These are phyloP conservation scores for Monochamus saltuarius DNA, from an alignment of 1,140 invertebrate species.

Conservation along the genomic window DNA sequence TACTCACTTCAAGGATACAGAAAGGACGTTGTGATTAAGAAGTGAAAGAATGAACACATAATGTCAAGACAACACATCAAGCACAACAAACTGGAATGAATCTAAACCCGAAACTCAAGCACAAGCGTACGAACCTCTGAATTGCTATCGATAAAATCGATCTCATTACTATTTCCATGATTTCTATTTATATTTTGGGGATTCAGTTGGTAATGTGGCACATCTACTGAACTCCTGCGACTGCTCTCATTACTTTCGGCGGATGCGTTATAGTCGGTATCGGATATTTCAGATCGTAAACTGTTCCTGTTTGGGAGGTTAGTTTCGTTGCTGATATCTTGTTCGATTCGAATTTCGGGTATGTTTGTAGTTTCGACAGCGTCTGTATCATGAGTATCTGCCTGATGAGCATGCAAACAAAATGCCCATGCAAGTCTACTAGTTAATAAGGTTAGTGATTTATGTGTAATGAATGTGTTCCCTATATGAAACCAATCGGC, in stretches of 20 bases:
- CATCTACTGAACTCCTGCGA: constrained; percentile 35
- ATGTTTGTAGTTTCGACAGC: constrained; percentile 1
- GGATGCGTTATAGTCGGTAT: constrained; percentile 49
- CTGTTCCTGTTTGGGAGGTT: constrained; percentile 20
- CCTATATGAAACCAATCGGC: too few relatives aligned
- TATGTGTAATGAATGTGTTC: too few relatives aligned
- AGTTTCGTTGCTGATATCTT: constrained; percentile 23
- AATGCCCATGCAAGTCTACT: constrained; percentile 25
- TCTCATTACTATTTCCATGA: constrained; percentile 8
- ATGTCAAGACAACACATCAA: constrained; percentile 16
- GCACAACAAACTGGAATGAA: constrained; percentile 5
- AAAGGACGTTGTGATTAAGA: too few relatives aligned
- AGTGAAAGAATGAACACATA: neutral
- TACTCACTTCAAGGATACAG: too few relatives aligned
- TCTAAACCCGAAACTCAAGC: constrained; percentile 13
- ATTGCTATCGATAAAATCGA: constrained; percentile 1
- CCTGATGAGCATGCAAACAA: constrained; percentile 33
- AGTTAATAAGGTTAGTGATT: constrained; percentile 11
- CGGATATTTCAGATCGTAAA: constrained; percentile 19
- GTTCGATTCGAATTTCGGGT: constrained; percentile 2
- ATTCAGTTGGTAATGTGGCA: constrained; percentile 31
- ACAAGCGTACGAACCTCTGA: constrained; percentile 40
- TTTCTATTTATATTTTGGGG: constrained; percentile 1
- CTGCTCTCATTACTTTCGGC: constrained; percentile 43
- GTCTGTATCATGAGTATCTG: constrained; percentile 17